Evolutionary conservation across 1,140 invertebrate genomes (phyloP).

Genomic region (Acromyrmex echinatior): DNA sequence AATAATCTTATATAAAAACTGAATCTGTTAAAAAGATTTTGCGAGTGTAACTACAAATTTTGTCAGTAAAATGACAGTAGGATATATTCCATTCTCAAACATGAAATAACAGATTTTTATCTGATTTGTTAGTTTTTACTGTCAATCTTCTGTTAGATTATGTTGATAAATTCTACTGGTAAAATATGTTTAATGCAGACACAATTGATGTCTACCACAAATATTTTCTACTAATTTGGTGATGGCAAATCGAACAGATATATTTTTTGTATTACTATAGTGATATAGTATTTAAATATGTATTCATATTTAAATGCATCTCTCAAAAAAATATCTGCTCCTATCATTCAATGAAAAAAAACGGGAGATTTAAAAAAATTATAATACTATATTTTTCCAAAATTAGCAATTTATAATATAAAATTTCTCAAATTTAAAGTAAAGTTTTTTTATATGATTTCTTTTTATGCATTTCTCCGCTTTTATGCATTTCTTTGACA

Average conservation of each 20-base stretch:
- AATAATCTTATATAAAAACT: not conserved
- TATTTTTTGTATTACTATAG: not conserved
- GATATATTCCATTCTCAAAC: no score
- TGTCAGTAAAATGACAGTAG: not conserved
- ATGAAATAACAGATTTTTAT: not conserved
- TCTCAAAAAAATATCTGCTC: not conserved
- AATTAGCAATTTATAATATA: conserved; percentile 60
- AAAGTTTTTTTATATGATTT: conserved; percentile 3
- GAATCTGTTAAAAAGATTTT: not conserved
- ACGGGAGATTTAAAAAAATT: conserved; percentile 2
- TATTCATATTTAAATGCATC: not conserved
- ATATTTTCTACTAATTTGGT: not conserved
- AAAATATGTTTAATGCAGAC: not conserved
- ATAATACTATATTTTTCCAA: conserved; percentile 75
- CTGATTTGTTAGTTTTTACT: not conserved
- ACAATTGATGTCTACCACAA: not conserved
- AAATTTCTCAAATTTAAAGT: conserved; percentile 59
- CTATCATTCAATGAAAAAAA: not conserved
- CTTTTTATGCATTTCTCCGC: not conserved
- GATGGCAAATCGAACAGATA: not conserved
- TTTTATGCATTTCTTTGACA: conserved; percentile 15
- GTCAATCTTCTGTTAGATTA: not conserved
- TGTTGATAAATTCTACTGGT: not conserved
- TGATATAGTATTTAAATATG: no score
- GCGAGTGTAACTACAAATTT: not conserved